Conservation (phyloP, 2,888 invertebrate genomes). For the Pelosia muscerda region DNA sequence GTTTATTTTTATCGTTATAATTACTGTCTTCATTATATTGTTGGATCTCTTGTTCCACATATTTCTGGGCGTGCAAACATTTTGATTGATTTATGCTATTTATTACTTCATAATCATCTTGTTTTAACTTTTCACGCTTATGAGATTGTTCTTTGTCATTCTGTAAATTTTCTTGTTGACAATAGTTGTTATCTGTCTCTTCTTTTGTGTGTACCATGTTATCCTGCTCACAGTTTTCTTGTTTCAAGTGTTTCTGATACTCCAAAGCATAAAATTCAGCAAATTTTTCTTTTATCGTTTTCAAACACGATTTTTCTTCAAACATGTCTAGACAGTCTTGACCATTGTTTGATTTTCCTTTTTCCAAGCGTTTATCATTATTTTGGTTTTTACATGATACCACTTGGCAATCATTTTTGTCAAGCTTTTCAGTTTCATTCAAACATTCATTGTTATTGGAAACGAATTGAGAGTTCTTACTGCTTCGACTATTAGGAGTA, state of each 20-base stretch:
- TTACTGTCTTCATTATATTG: not conserved
- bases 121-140: not conserved
- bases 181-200: not conserved
- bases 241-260: not conserved
- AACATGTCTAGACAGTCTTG: not conserved
- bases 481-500: not conserved
- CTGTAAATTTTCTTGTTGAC: not conserved
- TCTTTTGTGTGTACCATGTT: not conserved
- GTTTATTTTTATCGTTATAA: not conserved
- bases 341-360: not conserved
- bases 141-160: not conserved
- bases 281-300: not conserved
- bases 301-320: conserved; percentile 6
- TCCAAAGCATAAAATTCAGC: not conserved
- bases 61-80: not conserved
- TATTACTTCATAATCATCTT: not conserved
- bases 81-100: not conserved
- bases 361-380: not conserved
- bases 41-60: too few species aligned
- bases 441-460: not conserved
- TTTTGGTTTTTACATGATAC: not conserved
- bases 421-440: not conserved
- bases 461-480: not conserved
- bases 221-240: not conserved
- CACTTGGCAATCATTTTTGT: not conserved